phyloP scores from a whole-genome alignment of 1,140 invertebrate species.

The Sesamia nonagrioides region DNA sequence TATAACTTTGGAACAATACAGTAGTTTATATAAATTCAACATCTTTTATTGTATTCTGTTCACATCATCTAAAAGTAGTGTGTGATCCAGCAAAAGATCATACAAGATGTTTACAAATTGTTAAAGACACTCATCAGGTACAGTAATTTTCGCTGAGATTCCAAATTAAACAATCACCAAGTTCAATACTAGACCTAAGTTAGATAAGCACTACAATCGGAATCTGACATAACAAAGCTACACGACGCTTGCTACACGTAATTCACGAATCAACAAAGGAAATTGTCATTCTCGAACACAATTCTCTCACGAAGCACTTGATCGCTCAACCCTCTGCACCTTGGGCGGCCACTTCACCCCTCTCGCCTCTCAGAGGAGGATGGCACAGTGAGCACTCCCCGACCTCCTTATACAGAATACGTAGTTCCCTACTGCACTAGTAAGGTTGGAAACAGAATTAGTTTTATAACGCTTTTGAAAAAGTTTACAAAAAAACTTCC shows the following conservation, averaged over 20 bases:
- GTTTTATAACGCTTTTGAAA: too few relatives aligned
- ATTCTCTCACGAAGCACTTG: conserved; percentile 21
- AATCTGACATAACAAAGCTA: background rate
- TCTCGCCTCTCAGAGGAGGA: conserved; percentile 14
- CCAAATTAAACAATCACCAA: too few relatives aligned
- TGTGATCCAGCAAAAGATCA: too few relatives aligned
- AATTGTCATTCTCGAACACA: conserved; percentile 25
- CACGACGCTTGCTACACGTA: background rate
- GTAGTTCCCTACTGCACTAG: background rate
- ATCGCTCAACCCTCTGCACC: conserved; percentile 34
- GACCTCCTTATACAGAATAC: background rate
- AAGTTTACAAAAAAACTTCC: background rate
- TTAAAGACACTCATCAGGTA: too few relatives aligned
- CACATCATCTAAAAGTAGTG: too few relatives aligned
- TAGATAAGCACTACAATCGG: background rate
- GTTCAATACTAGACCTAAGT: too few relatives aligned
- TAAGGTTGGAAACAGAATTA: background rate
- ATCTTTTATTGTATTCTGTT: too few relatives aligned
- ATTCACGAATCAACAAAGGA: conserved; percentile 35
- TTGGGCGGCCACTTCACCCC: conserved; percentile 31
- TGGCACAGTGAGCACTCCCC: background rate
- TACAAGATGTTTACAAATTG: too few relatives aligned
- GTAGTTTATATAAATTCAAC: too few relatives aligned
- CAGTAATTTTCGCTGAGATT: too few relatives aligned
- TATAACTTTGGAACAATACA: too few relatives aligned